Evolutionary conservation across 2,113 vertebrate species (phyloP), one percentile per base, ranked within the genome.

Genomic region (Brachyhypopomus gauderio): DNA sequence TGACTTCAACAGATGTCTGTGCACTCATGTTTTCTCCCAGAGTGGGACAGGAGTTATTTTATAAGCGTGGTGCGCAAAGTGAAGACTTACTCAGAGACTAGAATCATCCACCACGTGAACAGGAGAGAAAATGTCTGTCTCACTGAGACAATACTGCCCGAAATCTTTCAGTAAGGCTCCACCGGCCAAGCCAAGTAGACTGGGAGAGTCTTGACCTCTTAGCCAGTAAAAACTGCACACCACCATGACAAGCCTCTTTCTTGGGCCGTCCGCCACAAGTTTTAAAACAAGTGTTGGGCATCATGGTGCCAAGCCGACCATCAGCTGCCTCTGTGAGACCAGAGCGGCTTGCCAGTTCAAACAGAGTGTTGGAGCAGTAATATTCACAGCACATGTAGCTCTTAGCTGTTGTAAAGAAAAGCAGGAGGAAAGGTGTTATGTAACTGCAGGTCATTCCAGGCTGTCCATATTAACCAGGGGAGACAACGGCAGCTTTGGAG

Each of bases 151-250:
- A 83, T 85, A 89, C 87, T 76, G 84, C 85, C 72, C 86, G 87
- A 38, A 76, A 71, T 63, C 72, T 38, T 88, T 88, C 75, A 78
- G 81, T 85, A 82, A 34, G 48, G 48, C 80, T 84, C 87, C 59
- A 81, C 84, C 79, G 85, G 80, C 84, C 88, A 88, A 84, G 87
- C 80, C 84, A 87, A 88, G 80, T 84, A 88, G 85, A 82, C 23
- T 45, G 14, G 75, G 70, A 23, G 80, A 55, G 75, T 84, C 72
- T 85, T 60, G 83, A 83, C 83, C 74, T 80, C 77, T 41, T 52
- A 45, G 84, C 82, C 81, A 84, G 79, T 84, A 79, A 72, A 85
- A 86, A 86, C 64, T 85, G 75, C 80, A 59, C 76, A 41, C 80
- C 56, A 82, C 79, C 72, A 74, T 81, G 85, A 89, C 81, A 86